A percentile compares a stretch with the other conserved stretches of the same genome.
phyloP scores from a whole-genome alignment of 1,140 invertebrate genomes.

The Micrasema minimum region DNA sequence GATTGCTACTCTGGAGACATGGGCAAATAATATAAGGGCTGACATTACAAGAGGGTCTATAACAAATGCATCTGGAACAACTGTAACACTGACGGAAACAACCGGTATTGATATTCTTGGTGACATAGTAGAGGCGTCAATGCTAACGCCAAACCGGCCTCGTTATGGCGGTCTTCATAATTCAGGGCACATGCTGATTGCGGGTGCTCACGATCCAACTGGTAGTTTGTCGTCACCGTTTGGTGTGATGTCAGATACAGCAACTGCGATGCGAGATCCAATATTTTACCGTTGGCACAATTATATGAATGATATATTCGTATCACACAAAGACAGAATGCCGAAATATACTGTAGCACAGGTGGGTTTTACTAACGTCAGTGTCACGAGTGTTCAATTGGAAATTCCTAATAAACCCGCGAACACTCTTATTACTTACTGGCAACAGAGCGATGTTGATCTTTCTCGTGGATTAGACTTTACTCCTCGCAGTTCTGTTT shows the following conservation, averaged over 20 bases:
- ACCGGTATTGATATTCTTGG: constrained; percentile 84
- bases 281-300: constrained; percentile 88
- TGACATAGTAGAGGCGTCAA: constrained; percentile 82
- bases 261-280: constrained; percentile 86
- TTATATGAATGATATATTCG: constrained; percentile 82
- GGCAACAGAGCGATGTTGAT: constrained; percentile 80
- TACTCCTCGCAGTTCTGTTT: constrained; percentile 74
- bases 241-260: constrained; percentile 73
- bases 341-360: constrained; percentile 66
- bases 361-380: constrained; percentile 72
- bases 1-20: constrained; percentile 75
- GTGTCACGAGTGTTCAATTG: constrained; percentile 67
- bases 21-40: constrained; percentile 77
- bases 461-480: constrained; percentile 82
- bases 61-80: constrained; percentile 65
- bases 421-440: constrained; percentile 75
- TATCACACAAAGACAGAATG: constrained; percentile 78
- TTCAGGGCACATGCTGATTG: constrained; percentile 72
- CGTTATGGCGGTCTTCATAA: constrained; percentile 83
- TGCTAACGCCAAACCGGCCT: constrained; percentile 74
- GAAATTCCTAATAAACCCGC: constrained; percentile 60
- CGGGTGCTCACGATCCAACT: constrained; percentile 79
- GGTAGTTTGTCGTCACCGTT: constrained; percentile 62
- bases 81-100: constrained; percentile 70
- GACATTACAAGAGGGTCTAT: constrained; percentile 78